Evolutionary conservation across 2,888 invertebrate genomes (phyloP).

Genomic region (Caenorhabditis afra): DNA sequence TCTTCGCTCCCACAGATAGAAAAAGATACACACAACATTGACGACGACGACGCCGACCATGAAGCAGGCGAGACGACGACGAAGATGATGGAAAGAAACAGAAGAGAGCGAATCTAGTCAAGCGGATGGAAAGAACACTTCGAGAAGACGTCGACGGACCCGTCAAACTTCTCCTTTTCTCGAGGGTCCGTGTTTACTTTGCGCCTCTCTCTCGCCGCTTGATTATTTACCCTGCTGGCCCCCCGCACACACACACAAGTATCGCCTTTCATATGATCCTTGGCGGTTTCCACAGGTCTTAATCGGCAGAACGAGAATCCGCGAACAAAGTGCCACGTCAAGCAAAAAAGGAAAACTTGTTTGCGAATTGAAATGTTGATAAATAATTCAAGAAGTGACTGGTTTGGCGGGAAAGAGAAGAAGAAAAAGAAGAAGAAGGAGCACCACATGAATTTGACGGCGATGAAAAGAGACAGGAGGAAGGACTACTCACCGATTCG

Average conservation of each 20-base stretch:
- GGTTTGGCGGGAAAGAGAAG: constrained; percentile 12
- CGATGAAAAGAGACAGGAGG: constrained; percentile 20
- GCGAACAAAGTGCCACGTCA: constrained; percentile 7
- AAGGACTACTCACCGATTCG: constrained; percentile 39
- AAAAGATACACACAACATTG: constrained; percentile 5
- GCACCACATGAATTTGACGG: constrained; percentile 43
- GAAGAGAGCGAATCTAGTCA: constrained; percentile 39
- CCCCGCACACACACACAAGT: constrained; percentile 26
- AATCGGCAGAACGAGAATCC: constrained; percentile 16
- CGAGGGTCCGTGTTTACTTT: constrained; percentile 43
- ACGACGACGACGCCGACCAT: constrained; percentile 13
- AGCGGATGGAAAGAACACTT: constrained; percentile 50
- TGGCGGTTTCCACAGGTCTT: constrained; percentile 29
- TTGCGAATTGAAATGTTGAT: constrained; percentile 54
- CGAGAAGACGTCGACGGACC: not conserved
- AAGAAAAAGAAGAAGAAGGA: constrained; percentile 5
- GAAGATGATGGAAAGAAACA: constrained; percentile 15
- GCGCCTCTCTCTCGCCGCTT: constrained; percentile 33
- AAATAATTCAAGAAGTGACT: constrained; percentile 51
- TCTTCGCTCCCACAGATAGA: constrained; percentile 14
- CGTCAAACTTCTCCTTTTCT: constrained; percentile 14
- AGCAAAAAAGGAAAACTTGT: constrained; percentile 36
- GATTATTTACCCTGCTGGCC: constrained; percentile 48
- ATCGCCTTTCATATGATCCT: constrained; percentile 47
- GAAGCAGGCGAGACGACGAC: constrained; percentile 13